Evolutionary conservation across 2,113 vertebrate genomes (phyloP).

Genomic region (Ptilorrhoa leucosticta): DNA sequence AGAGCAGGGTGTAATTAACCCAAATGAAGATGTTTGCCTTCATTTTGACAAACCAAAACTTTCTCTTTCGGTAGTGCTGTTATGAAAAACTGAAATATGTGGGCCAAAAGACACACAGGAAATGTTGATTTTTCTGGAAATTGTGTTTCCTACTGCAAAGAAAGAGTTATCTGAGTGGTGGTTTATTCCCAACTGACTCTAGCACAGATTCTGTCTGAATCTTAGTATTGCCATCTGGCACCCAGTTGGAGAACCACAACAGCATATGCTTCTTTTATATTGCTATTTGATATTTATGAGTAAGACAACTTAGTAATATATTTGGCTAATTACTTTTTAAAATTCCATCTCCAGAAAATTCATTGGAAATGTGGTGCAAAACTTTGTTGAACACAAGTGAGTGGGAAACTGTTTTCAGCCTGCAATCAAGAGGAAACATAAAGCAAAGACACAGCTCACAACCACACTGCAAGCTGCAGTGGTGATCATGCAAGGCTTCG

Average conservation of each 20-base stretch:
- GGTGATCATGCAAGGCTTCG: background rate
- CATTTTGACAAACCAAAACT: background rate
- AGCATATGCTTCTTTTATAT: conserved; percentile 36
- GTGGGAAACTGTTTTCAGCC: background rate
- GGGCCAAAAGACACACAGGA: background rate
- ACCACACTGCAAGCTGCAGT: background rate
- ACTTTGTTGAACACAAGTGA: background rate
- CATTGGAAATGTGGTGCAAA: background rate
- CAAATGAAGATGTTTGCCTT: background rate
- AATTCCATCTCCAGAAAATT: conserved; percentile 13
- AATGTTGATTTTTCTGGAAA: background rate
- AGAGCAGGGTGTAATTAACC: background rate
- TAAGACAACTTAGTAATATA: conserved; percentile 30
- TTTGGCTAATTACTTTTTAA: conserved; percentile 25
- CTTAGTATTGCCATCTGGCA: conserved; percentile 49
- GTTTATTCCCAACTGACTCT: conserved; percentile 28
- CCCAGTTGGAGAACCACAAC: conserved; percentile 19
- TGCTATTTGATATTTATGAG: conserved; percentile 39
- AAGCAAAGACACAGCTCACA: background rate
- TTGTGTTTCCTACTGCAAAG: background rate
- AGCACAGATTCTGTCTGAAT: background rate
- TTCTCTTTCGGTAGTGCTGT: background rate
- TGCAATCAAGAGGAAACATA: background rate
- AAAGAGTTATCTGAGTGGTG: background rate
- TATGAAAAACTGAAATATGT: background rate